phyloP scores from a whole-genome alignment of 2,888 invertebrate species.

The Scaeva pyrastri region DNA sequence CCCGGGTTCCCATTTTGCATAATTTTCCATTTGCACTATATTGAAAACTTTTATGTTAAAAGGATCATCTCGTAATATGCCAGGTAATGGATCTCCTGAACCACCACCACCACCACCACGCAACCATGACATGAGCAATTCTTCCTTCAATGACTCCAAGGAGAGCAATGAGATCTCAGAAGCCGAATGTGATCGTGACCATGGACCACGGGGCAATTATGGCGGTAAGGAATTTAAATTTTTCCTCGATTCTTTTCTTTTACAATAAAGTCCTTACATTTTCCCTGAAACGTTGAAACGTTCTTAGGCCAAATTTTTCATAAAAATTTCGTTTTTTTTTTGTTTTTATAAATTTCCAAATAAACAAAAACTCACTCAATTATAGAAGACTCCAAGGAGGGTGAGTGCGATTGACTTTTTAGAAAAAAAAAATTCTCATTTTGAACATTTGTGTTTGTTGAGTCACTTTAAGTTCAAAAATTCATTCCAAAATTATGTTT shows the following conservation, averaged over 20 bases:
- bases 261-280: conserved; percentile 12
- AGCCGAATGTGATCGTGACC: conserved; percentile 95
- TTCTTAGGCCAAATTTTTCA: no score
- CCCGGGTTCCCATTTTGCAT: conserved; percentile 39
- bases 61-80: conserved; percentile 83
- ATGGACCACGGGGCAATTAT: conserved; percentile 91
- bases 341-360: conserved; percentile 51
- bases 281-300: background rate
- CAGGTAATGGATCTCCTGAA: conserved; percentile 87
- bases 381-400: conserved; percentile 83
- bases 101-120: conserved; percentile 91
- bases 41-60: conserved; percentile 48
- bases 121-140: conserved; percentile 92
- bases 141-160: conserved; percentile 96
- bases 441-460: conserved; percentile 65
- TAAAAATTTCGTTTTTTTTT: conserved; percentile 41
- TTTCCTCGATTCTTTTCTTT: conserved; percentile 5
- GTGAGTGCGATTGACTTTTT: conserved; percentile 80
- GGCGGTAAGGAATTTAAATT: conserved; percentile 87
- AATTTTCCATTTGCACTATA: conserved; percentile 28
- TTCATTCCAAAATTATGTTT: background rate
- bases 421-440: conserved; percentile 33
- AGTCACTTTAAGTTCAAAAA: conserved; percentile 46
- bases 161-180: conserved; percentile 97
- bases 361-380: conserved; percentile 31